Conservation (phyloP, 2,113 vertebrate genomes). For the Struthio camelus region DNA sequence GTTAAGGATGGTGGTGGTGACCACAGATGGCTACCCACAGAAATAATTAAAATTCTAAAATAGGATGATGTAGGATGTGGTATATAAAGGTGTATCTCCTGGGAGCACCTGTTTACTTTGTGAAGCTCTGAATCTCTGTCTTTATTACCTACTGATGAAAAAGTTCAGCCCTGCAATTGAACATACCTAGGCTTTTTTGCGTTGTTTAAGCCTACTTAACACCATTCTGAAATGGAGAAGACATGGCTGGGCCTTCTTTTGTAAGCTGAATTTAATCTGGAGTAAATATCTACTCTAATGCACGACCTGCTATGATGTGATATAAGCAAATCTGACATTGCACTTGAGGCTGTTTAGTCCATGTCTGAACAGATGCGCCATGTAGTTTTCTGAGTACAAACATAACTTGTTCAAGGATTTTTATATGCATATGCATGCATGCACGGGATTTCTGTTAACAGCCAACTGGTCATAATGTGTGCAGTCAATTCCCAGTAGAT, state of each 20-base stretch:
- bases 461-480: slow-evolving; percentile 22
- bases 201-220: neutral
- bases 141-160: neutral
- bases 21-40: neutral
- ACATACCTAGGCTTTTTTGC: neutral
- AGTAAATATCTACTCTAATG: neutral
- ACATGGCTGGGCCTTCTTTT: neutral
- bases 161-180: neutral
- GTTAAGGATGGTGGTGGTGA: neutral
- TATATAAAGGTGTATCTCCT: neutral
- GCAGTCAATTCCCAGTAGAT: neutral
- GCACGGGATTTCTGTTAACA: slow-evolving; percentile 30
- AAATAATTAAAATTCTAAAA: neutral
- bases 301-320: neutral
- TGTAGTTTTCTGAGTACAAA: neutral
- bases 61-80: neutral
- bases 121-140: neutral
- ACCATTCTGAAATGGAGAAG: neutral
- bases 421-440: neutral
- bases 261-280: neutral
- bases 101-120: neutral
- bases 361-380: neutral
- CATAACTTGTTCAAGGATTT: slow-evolving; percentile 39
- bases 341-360: neutral
- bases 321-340: slow-evolving; percentile 1